A percentile compares a stretch with the other conserved stretches of the same genome.
phyloP scores from a whole-genome alignment of 2,888 invertebrate genomes.

The Cheilosia variabilis region DNA sequence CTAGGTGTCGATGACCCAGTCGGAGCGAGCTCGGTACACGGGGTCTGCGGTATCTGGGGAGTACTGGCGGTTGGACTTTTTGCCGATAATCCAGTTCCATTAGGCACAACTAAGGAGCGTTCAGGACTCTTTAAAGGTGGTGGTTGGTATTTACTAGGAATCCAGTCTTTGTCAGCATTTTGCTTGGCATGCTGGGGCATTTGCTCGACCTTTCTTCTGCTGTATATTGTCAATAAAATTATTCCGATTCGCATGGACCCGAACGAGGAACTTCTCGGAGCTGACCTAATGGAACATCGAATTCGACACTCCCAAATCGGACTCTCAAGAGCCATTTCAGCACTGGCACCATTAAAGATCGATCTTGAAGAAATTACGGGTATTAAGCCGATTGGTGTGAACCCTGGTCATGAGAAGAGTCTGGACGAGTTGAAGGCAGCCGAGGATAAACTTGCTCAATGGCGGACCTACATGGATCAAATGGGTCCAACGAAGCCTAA shows the following conservation, averaged over 20 bases:
- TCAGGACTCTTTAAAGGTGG: constrained; percentile 92
- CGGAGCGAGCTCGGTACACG: constrained; percentile 95
- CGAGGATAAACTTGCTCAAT: constrained; percentile 81
- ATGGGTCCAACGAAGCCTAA: constrained; percentile 77
- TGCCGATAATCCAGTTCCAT: constrained; percentile 92
- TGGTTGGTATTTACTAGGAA: constrained; percentile 93
- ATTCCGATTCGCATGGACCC: constrained; percentile 93
- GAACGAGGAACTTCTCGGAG: constrained; percentile 93
- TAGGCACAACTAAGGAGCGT: constrained; percentile 91
- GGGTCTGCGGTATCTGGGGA: constrained; percentile 91
- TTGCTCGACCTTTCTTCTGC: constrained; percentile 87
- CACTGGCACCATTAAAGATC: constrained; percentile 87
- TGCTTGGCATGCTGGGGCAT: constrained; percentile 91
- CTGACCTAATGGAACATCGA: constrained; percentile 94
- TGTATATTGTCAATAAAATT: constrained; percentile 91
- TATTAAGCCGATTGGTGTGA: constrained; percentile 85
- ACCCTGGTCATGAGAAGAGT: constrained; percentile 86
- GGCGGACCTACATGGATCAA: constrained; percentile 82
- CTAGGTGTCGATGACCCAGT: constrained; percentile 93
- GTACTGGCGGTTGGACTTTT: constrained; percentile 92
- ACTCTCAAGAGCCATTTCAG: constrained; percentile 90
- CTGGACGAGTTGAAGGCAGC: constrained; percentile 81
- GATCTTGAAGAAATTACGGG: constrained; percentile 81
- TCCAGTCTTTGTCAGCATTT: constrained; percentile 90
- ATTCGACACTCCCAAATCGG: constrained; percentile 89